A percentile compares a stretch with the other conserved stretches of the same genome.
phyloP scores from a whole-genome alignment of 2,113 vertebrate species.

The Campylomormyrus numenius region DNA sequence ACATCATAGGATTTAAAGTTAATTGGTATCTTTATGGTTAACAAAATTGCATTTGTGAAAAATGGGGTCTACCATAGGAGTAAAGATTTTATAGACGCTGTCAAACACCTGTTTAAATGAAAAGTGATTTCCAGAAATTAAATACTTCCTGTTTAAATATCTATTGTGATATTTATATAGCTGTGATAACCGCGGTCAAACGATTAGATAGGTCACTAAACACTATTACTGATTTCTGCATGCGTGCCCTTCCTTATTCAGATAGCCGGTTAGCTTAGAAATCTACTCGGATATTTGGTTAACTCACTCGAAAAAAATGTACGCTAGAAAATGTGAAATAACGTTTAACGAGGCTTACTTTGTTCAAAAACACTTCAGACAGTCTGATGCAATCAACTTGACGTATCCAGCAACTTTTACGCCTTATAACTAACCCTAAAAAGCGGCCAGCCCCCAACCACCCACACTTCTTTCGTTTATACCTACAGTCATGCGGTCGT shows the following conservation, averaged over 20 bases:
- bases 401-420: background rate
- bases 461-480: background rate
- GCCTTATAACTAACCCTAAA: background rate
- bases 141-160: background rate
- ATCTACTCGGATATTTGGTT: background rate
- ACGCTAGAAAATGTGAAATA: background rate
- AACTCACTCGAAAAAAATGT: background rate
- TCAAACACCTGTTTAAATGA: background rate
- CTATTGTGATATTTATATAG: background rate
- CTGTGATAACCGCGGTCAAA: background rate
- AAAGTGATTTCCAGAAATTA: background rate
- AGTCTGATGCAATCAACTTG: background rate
- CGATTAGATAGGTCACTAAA: background rate
- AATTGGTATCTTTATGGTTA: background rate
- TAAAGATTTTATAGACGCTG: background rate
- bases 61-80: background rate
- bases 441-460: background rate
- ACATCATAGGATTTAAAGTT: background rate
- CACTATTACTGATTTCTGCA: background rate
- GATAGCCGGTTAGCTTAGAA: background rate
- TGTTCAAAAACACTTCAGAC: background rate
- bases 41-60: background rate
- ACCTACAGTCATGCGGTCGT: background rate
- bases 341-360: background rate
- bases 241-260: background rate